These are phyloP conservation scores for Cerastoderma edule DNA, from an alignment of 2,888 invertebrate species.

Conservation along the genomic window DNA sequence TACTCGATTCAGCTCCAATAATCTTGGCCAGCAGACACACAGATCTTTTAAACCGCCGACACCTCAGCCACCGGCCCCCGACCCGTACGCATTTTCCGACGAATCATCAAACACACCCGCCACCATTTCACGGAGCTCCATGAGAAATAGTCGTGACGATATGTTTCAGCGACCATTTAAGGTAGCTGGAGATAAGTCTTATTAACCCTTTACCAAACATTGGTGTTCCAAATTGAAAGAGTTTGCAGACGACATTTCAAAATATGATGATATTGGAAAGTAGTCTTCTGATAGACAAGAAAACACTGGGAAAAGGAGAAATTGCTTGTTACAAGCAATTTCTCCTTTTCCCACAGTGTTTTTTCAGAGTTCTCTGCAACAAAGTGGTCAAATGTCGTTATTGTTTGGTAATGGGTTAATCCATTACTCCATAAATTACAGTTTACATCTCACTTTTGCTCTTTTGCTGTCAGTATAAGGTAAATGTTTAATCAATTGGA, in stretches of 20 bases:
- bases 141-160: slow-evolving; percentile 76
- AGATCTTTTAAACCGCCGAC: slow-evolving; percentile 63
- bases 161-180: slow-evolving; percentile 68
- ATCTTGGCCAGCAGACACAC: slow-evolving; percentile 56
- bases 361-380: too few relatives aligned
- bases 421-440: too few relatives aligned
- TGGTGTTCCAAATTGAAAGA: too few relatives aligned
- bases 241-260: too few relatives aligned
- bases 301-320: slow-evolving; percentile 11
- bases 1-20: slow-evolving; percentile 60
- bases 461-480: too few relatives aligned
- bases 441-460: too few relatives aligned
- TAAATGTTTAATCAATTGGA: too few relatives aligned
- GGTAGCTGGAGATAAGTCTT: slow-evolving; percentile 27
- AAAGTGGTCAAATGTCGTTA: too few relatives aligned
- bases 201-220: too few relatives aligned
- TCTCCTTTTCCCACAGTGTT: not conserved
- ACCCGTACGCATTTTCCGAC: slow-evolving; percentile 90
- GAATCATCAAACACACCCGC: slow-evolving; percentile 83
- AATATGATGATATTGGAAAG: too few relatives aligned
- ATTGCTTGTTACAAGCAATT: not conserved
- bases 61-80: slow-evolving; percentile 85
- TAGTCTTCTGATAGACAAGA: too few relatives aligned
- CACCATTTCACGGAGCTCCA: slow-evolving; percentile 65
- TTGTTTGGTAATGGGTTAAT: too few relatives aligned